These are phyloP conservation scores for Tonatia bakeri DNA, from an alignment of 2,113 vertebrate species.

Conservation along the genomic window DNA sequence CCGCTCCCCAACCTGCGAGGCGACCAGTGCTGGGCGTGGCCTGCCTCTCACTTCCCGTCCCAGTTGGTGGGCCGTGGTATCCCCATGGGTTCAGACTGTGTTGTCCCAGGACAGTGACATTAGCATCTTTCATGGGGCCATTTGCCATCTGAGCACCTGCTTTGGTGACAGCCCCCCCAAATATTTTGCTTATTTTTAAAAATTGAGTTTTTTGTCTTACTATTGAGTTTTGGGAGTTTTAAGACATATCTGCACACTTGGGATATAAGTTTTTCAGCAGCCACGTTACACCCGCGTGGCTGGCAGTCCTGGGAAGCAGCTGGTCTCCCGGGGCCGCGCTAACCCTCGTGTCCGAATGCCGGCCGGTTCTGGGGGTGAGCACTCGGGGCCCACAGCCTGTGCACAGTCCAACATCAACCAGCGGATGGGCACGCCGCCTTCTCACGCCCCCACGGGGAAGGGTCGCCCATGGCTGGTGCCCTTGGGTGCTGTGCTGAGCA, in stretches of 20 bases:
- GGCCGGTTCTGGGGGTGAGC: background rate
- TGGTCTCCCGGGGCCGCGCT: background rate
- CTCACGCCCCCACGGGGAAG: too few species aligned
- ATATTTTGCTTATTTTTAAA: background rate
- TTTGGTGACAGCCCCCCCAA: background rate
- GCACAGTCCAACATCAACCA: too few species aligned
- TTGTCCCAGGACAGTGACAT: accelerated
- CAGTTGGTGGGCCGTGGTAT: accelerated
- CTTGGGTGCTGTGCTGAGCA: background rate
- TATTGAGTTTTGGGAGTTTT: background rate
- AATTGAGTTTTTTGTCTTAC: background rate
- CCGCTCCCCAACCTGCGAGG: background rate
- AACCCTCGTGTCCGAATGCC: background rate
- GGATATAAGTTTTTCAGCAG: background rate
- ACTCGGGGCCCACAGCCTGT: too few species aligned
- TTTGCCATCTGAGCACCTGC: too few species aligned
- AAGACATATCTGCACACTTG: background rate
- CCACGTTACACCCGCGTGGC: background rate
- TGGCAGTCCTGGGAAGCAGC: background rate
- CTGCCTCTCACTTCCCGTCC: accelerated
- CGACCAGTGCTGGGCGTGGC: too few species aligned
- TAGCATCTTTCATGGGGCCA: accelerated
- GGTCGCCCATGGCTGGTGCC: accelerated
- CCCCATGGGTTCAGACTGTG: background rate
- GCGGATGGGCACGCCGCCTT: too few species aligned